phyloP scores from a whole-genome alignment of 2,888 invertebrate genomes.

The Hirtodrosophila confusa region DNA sequence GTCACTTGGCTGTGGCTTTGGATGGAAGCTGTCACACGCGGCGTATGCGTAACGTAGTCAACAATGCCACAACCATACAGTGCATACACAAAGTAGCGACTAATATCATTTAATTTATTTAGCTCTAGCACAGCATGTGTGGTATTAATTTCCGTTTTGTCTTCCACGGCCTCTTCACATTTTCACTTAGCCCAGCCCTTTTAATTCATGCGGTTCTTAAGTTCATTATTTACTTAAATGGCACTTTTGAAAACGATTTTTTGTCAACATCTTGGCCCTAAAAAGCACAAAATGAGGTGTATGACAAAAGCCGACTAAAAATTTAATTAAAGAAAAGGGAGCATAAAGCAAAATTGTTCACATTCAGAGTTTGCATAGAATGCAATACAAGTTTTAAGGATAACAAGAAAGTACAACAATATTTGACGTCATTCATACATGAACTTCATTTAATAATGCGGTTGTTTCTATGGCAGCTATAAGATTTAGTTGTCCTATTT shows the following conservation, averaged over 20 bases:
- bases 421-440: too few relatives aligned
- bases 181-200: constrained; percentile 36
- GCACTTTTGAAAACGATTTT: constrained; percentile 39
- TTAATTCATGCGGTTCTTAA: constrained; percentile 55
- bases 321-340: constrained; percentile 41
- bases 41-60: constrained; percentile 47
- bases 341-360: background rate
- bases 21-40: constrained; percentile 28
- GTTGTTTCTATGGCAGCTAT: too few relatives aligned
- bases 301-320: constrained; percentile 13
- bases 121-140: constrained; percentile 42
- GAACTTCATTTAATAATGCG: too few relatives aligned
- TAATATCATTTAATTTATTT: constrained; percentile 71
- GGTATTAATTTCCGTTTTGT: constrained; percentile 66
- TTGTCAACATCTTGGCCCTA: constrained; percentile 4
- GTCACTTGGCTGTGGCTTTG: constrained; percentile 18
- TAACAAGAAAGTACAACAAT: too few relatives aligned
- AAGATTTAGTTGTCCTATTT: too few relatives aligned
- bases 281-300: constrained; percentile 11
- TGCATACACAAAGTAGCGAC: constrained; percentile 53
- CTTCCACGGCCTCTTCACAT: constrained; percentile 20
- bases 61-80: constrained; percentile 37
- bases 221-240: constrained; percentile 62
- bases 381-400: background rate
- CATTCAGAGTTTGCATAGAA: background rate